Percentiles rank a stretch among this genome's conserved stretches.
These are phyloP conservation scores for Piezodorus guildinii DNA, from an alignment of 1,140 invertebrate species.

Conservation along the genomic window DNA sequence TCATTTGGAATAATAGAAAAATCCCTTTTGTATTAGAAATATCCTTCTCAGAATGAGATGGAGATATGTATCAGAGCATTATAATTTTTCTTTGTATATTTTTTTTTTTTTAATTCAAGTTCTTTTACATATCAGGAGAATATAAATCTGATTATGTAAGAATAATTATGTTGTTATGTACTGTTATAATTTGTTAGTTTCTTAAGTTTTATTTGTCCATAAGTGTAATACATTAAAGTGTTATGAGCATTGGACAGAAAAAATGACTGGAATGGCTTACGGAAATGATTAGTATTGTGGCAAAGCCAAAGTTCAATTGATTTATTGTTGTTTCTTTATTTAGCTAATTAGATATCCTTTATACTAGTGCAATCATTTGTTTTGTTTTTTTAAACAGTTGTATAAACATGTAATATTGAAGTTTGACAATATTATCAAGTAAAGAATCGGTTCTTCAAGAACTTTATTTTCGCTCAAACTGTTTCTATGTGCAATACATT, in stretches of 20 bases:
- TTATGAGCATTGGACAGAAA: conserved; percentile 8
- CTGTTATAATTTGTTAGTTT: conserved; percentile 11
- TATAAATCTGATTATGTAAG: conserved; percentile 13
- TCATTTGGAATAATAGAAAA: too few relatives aligned
- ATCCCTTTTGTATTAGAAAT: not conserved
- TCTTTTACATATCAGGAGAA: conserved; percentile 6
- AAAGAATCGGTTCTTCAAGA: conserved; percentile 1
- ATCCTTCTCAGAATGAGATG: not conserved
- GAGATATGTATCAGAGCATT: conserved; percentile 3
- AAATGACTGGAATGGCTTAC: not conserved
- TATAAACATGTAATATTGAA: conserved; percentile 3
- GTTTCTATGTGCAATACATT: conserved; percentile 22
- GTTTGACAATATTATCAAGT: conserved; percentile 5
- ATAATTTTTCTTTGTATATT: conserved; percentile 2
- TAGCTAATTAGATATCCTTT: conserved; percentile 8
- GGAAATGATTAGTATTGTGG: conserved; percentile 2
- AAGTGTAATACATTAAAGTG: conserved; percentile 12
- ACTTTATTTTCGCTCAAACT: conserved; percentile 15
- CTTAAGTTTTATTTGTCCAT: conserved; percentile 14
- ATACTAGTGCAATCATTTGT: conserved; percentile 11
- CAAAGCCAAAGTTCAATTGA: conserved; percentile 15
- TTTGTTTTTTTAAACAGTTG: conserved; percentile 16
- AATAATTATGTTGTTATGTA: conserved; percentile 16
- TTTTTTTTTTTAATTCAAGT: conserved; percentile 15
- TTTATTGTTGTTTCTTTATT: conserved; percentile 7